phyloP scores from a whole-genome alignment of 1,140 invertebrate species.

The Chymomyza costata region DNA sequence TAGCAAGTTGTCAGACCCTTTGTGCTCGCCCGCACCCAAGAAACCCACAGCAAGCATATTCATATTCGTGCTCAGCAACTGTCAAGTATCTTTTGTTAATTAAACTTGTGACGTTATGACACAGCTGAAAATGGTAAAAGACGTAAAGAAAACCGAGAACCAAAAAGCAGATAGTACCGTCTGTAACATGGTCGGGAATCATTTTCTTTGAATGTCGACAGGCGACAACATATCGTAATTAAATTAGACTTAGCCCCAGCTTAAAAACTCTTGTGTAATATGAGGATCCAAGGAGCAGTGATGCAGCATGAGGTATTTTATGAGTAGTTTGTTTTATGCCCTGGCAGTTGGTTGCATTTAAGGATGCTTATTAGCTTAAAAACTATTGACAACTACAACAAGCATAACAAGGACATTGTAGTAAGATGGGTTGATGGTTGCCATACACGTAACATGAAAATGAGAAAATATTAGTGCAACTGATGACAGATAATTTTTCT shows the following conservation, averaged over 20 bases:
- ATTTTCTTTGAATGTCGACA: conserved; percentile 5
- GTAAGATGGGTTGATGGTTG: conserved; percentile 10
- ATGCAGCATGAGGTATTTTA: neutral
- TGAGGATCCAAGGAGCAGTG: neutral
- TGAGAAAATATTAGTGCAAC: conserved; percentile 13
- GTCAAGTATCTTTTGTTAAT: conserved; percentile 73
- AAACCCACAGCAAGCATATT: conserved; percentile 30
- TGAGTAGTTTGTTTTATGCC: neutral
- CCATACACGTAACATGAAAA: conserved; percentile 21
- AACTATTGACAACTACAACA: too few species aligned
- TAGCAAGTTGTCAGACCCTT: neutral
- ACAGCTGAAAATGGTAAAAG: conserved; percentile 49
- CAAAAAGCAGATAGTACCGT: conserved; percentile 23
- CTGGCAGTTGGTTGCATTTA: too few species aligned
- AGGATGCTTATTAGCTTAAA: too few species aligned
- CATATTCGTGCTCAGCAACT: conserved; percentile 55
- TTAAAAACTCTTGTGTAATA: conserved; percentile 61
- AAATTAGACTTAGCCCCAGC: conserved; percentile 70
- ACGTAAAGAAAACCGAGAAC: conserved; percentile 24
- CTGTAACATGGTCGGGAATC: neutral
- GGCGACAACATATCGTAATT: conserved; percentile 68
- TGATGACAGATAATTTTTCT: conserved; percentile 9
- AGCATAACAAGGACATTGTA: too few species aligned
- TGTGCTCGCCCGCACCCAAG: neutral
- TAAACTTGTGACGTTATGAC: conserved; percentile 73